Evolutionary conservation across 1,140 invertebrate genomes (phyloP).

Genomic region (Aphelinus certus): DNA sequence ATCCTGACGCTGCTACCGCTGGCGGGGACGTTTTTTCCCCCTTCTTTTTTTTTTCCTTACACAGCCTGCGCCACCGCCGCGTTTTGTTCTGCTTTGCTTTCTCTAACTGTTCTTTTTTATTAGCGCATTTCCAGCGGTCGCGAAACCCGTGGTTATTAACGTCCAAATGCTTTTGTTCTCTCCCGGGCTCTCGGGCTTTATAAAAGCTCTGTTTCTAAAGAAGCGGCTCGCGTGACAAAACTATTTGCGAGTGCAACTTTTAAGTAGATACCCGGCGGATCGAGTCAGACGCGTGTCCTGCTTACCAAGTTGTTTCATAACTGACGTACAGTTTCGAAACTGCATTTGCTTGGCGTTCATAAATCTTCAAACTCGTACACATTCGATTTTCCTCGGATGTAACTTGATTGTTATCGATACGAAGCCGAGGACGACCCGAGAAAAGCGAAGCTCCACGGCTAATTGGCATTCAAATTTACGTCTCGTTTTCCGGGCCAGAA

Average conservation of each 20-base stretch:
- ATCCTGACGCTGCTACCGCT: constrained; percentile 10
- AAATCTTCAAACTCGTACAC: no score
- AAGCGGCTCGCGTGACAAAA: not conserved
- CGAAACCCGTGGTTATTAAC: constrained; percentile 19
- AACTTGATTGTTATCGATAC: no score
- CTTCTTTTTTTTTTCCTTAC: constrained; percentile 10
- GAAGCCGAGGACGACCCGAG: no score
- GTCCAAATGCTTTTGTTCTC: not conserved
- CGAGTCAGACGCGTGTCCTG: no score
- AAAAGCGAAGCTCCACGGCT: no score
- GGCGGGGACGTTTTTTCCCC: not conserved
- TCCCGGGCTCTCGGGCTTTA: not conserved
- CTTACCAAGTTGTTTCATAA: no score
- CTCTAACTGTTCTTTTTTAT: constrained; percentile 1
- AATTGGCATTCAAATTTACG: no score
- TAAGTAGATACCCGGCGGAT: no score
- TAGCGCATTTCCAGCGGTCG: constrained; percentile 22
- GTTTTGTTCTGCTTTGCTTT: not conserved
- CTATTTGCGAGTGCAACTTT: no score
- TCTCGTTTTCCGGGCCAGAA: not conserved
- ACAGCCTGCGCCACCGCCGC: not conserved
- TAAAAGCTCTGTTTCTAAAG: not conserved
- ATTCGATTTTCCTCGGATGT: no score
- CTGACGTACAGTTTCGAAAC: no score
- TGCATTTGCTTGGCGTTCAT: no score